Evolutionary conservation across 2,113 vertebrate genomes (phyloP).

Genomic region (Eira barbara): DNA sequence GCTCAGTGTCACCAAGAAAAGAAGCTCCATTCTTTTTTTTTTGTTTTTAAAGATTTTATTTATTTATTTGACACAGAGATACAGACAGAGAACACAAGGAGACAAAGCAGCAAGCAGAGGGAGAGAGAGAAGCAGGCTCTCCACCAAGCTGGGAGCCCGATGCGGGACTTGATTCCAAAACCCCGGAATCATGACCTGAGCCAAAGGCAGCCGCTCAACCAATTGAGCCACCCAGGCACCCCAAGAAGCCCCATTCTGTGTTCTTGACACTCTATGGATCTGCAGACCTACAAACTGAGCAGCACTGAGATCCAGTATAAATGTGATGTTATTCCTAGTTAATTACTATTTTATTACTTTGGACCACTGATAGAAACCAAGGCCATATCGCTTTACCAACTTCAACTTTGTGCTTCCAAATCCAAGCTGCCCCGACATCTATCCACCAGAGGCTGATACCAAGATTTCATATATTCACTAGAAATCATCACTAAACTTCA

Average conservation of each 20-base stretch:
- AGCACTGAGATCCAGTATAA: background rate
- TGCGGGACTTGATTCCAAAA: no score
- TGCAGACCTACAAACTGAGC: background rate
- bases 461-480: background rate
- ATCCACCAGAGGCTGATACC: background rate
- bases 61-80: no score
- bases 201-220: no score
- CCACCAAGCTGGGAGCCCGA: no score
- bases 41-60: no score
- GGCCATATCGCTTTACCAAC: background rate
- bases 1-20: background rate
- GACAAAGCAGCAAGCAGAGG: no score
- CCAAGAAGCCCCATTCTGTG: background rate
- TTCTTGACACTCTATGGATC: background rate
- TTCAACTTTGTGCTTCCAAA: background rate
- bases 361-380: background rate
- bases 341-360: background rate
- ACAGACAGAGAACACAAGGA: no score
- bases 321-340: background rate
- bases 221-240: no score
- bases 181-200: no score
- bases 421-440: background rate
- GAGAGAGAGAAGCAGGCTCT: no score
- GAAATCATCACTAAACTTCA: background rate
- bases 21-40: background rate